These are phyloP conservation scores for Heptranchias perlo DNA, from an alignment of 2,113 vertebrate species.

Conservation along the genomic window DNA sequence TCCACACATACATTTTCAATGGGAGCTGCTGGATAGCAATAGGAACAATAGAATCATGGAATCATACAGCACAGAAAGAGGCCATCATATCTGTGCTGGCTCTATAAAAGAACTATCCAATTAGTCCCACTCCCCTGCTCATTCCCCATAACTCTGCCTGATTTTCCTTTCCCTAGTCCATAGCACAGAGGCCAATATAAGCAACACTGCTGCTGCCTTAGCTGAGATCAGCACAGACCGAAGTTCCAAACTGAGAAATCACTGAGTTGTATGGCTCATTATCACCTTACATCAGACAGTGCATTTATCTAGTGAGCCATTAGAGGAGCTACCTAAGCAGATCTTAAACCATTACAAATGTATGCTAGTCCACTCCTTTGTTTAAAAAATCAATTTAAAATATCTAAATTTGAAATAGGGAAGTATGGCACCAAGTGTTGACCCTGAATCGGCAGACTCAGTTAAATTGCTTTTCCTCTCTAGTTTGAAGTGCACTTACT, in stretches of 20 bases:
- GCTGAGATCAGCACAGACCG: background rate
- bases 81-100: background rate
- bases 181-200: background rate
- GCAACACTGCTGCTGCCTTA: background rate
- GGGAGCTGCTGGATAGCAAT: background rate
- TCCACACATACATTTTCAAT: background rate
- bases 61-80: background rate
- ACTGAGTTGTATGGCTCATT: background rate
- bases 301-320: too few species aligned
- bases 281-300: background rate
- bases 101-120: background rate
- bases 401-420: constrained; percentile 8
- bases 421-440: constrained; percentile 9
- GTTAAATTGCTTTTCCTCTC: constrained; percentile 32
- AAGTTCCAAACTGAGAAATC: background rate
- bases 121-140: background rate
- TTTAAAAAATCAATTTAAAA: constrained; percentile 13
- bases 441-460: constrained; percentile 28
- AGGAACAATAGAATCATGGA: background rate
- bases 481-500: background rate
- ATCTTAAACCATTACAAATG: background rate
- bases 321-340: background rate
- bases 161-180: background rate
- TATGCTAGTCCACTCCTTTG: background rate
- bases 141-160: background rate